Percentiles rank a stretch among this genome's conserved stretches.
Evolutionary conservation across 2,888 invertebrate species (phyloP).

Genomic region (Brassicogethes aeneus): DNA sequence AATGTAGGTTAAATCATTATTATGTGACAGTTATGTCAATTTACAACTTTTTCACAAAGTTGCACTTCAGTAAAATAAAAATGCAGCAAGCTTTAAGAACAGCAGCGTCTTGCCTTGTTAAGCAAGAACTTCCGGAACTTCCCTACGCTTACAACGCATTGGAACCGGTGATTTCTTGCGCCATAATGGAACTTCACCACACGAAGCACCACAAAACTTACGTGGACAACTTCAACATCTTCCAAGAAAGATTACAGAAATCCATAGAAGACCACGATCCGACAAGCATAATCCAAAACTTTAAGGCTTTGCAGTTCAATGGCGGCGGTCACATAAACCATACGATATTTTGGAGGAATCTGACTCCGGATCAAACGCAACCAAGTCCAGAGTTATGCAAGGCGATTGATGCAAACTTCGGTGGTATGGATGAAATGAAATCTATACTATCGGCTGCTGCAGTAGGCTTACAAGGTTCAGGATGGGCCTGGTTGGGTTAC

Average conservation of each 20-base stretch:
- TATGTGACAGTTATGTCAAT: no score
- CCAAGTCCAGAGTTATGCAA: slow-evolving; percentile 52
- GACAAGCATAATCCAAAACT: slow-evolving; percentile 31
- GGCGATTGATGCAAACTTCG: slow-evolving; percentile 68
- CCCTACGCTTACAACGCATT: slow-evolving; percentile 92
- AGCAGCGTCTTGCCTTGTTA: background rate
- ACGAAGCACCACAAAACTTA: slow-evolving; percentile 98
- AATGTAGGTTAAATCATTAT: no score
- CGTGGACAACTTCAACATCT: slow-evolving; percentile 88
- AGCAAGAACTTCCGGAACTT: slow-evolving; percentile 45
- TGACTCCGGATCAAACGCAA: slow-evolving; percentile 69
- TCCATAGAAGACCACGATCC: slow-evolving; percentile 57
- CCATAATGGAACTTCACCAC: slow-evolving; percentile 98
- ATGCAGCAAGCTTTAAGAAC: background rate
- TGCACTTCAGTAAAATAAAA: no score
- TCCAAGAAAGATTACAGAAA: slow-evolving; percentile 83
- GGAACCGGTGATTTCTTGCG: slow-evolving; percentile 89
- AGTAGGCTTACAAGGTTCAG: slow-evolving; percentile 92
- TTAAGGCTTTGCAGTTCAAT: slow-evolving; percentile 81
- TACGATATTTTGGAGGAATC: slow-evolving; percentile 95
- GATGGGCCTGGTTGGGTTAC: slow-evolving; percentile 98
- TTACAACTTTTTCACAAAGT: no score
- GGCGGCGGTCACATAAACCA: slow-evolving; percentile 99
- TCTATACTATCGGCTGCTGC: slow-evolving; percentile 69
- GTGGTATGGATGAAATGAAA: slow-evolving; percentile 80